Percentiles rank a stretch among this genome's conserved stretches.
Conservation (phyloP, 2,797 vertebrate species). For the Mormyrops attenuatus region DNA sequence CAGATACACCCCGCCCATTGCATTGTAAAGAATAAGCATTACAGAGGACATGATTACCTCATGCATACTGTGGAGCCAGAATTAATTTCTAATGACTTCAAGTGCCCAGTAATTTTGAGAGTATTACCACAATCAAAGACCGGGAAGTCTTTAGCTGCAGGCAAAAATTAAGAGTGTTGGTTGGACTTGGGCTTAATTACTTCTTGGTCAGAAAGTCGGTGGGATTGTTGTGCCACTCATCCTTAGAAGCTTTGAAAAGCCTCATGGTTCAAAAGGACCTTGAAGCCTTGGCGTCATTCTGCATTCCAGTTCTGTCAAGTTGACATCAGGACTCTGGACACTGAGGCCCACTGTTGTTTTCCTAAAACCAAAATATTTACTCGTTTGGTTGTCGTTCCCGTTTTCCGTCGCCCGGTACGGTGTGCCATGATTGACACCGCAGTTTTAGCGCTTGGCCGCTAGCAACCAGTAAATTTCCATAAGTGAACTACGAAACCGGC, state of each 20-base stretch:
- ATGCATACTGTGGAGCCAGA: not conserved
- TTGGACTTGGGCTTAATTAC: not conserved
- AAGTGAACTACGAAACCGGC: not conserved
- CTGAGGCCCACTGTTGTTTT: not conserved
- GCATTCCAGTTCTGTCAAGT: not conserved
- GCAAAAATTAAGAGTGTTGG: not conserved
- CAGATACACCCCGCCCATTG: slow-evolving; percentile 10
- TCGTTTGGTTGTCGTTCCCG: not conserved
- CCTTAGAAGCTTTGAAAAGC: not conserved
- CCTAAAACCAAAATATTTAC: slow-evolving; percentile 1
- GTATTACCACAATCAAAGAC: not conserved
- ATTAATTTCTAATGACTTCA: not conserved
- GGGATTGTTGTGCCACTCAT: not conserved
- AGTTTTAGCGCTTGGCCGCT: not conserved
- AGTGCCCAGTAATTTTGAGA: not conserved
- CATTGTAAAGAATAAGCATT: not conserved
- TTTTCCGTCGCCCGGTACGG: not conserved
- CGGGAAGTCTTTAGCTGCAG: not conserved
- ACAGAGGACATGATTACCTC: not conserved
- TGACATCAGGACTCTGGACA: not conserved
- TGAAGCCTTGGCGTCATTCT: not conserved
- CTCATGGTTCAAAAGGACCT: not conserved
- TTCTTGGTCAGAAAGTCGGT: not conserved
- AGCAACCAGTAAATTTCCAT: not conserved
- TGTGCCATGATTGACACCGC: not conserved